phyloP scores from a whole-genome alignment of 2,113 vertebrate genomes.

The Poeciliopsis occidentalis region DNA sequence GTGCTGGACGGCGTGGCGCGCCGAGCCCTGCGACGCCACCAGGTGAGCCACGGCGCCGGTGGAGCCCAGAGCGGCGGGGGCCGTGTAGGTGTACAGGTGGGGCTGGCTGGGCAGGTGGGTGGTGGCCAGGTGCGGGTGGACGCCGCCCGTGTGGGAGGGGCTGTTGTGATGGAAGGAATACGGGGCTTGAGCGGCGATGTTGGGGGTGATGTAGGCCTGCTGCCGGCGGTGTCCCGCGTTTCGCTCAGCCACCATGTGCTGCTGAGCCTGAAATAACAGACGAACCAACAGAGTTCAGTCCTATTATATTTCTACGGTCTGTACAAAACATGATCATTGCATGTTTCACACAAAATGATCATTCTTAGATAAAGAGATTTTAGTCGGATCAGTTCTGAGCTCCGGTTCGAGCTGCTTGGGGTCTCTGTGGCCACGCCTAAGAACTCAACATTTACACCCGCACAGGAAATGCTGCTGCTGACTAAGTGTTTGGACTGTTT shows the following conservation, averaged over 20 bases:
- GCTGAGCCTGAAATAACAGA: constrained; percentile 84
- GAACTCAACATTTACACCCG: no score
- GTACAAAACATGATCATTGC: no score
- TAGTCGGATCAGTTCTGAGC: no score
- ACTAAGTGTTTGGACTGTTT: no score
- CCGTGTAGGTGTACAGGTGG: constrained; percentile 95
- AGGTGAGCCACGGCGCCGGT: constrained; percentile 93
- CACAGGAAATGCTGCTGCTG: no score
- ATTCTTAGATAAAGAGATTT: no score
- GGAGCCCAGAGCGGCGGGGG: constrained; percentile 90
- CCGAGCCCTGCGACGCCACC: constrained; percentile 92
- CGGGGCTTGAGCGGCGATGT: constrained; percentile 91
- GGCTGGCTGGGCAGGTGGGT: constrained; percentile 92
- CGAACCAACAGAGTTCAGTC: not conserved
- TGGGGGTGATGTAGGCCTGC: constrained; percentile 97
- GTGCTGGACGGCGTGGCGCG: constrained; percentile 91
- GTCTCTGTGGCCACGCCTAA: no score
- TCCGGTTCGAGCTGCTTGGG: no score
- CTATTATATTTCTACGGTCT: no score
- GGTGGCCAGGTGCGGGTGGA: constrained; percentile 93
- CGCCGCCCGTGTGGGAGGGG: constrained; percentile 88
- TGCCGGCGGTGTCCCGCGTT: constrained; percentile 90
- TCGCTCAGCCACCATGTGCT: constrained; percentile 90
- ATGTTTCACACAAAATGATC: no score
- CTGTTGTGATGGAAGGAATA: constrained; percentile 96